These are phyloP conservation scores for Ferdinandea cuprea DNA, from an alignment of 2,888 invertebrate species.

Conservation along the genomic window DNA sequence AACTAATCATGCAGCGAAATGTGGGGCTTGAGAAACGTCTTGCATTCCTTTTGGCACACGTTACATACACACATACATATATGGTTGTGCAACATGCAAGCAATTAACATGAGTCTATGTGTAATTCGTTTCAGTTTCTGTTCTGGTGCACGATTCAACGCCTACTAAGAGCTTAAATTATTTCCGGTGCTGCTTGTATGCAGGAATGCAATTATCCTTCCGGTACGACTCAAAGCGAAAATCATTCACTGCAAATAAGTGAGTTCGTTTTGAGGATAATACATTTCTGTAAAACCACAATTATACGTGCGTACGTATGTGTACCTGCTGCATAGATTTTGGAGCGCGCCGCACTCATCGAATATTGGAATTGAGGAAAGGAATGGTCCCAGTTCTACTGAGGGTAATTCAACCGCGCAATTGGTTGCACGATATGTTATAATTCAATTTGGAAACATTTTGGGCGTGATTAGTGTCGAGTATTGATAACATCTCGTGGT, in stretches of 20 bases:
- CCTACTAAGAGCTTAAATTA: conserved; percentile 42
- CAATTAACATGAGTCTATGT: conserved; percentile 24
- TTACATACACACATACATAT: background rate
- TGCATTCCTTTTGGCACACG: background rate
- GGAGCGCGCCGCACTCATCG: conserved; percentile 2
- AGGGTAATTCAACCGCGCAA: conserved; percentile 10
- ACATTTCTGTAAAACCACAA: conserved; percentile 48
- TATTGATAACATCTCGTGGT: conserved; percentile 29
- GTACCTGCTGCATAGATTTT: background rate
- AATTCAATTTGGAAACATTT: conserved; percentile 36
- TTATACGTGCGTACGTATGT: conserved; percentile 24
- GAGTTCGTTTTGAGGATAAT: conserved; percentile 49
- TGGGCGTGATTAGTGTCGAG: conserved; percentile 32
- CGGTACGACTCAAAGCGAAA: conserved; percentile 42
- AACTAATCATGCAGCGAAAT: background rate
- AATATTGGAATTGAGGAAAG: conserved; percentile 27
- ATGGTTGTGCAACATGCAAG: conserved; percentile 20
- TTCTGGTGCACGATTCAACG: conserved; percentile 40
- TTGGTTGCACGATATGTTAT: conserved; percentile 21
- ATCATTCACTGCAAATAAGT: conserved; percentile 48
- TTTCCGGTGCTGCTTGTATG: conserved; percentile 52
- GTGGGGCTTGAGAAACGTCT: too few species aligned
- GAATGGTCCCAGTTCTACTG: conserved; percentile 3
- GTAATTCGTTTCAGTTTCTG: conserved; percentile 9
- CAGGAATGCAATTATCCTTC: conserved; percentile 62